These are phyloP conservation scores for Periophthalmus modestus DNA, from an alignment of 2,113 vertebrate species.

Conservation along the genomic window DNA sequence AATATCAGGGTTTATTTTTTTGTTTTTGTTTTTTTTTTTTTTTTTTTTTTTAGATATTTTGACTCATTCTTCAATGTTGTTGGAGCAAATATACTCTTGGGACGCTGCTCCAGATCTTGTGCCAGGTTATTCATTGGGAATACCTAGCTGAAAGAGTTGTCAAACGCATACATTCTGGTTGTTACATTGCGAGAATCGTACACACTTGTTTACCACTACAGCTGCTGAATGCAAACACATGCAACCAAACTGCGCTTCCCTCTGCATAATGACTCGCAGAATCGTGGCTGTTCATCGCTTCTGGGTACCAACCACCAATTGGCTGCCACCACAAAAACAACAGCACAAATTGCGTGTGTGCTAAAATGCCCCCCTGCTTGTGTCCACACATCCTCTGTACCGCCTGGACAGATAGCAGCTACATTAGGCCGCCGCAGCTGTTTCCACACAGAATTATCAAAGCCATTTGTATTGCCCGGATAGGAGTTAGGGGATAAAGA, in stretches of 20 bases:
- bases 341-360: background rate
- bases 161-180: no score
- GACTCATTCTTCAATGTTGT: no score
- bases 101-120: no score
- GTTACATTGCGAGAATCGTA: background rate
- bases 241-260: background rate
- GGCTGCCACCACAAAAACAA: conserved; percentile 5
- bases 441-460: conserved; percentile 57
- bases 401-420: conserved; percentile 21
- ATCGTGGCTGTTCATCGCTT: background rate
- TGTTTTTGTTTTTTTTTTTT: no score
- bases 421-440: conserved; percentile 43
- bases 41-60: no score
- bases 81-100: no score
- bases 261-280: background rate
- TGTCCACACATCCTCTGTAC: conserved; percentile 4
- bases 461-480: conserved; percentile 54
- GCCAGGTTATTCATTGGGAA: no score
- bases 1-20: no score
- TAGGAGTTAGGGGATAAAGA: conserved; percentile 55
- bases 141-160: no score
- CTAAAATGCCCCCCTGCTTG: background rate
- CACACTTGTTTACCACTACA: background rate
- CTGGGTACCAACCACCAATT: background rate
- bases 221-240: background rate